A percentile compares a stretch with the other conserved stretches of the same genome.
Conservation (phyloP, 2,888 invertebrate genomes). For the Rugalucina vietnamica region DNA sequence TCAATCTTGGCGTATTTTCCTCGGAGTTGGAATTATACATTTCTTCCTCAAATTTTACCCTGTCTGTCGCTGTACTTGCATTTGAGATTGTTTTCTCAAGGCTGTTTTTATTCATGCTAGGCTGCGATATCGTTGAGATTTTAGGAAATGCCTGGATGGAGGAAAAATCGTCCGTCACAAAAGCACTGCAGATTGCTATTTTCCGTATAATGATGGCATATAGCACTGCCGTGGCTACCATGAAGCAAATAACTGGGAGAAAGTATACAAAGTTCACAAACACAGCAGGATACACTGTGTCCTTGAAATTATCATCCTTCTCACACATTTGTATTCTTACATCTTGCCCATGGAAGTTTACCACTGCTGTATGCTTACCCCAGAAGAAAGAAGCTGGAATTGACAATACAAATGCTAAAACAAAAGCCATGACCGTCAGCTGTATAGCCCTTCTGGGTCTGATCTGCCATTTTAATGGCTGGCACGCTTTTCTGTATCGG, state of each 20-base stretch:
- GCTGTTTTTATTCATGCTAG: neutral
- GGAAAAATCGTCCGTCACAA: neutral
- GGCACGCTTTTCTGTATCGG: constrained; percentile 34
- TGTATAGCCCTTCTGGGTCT: constrained; percentile 20
- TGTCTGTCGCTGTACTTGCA: neutral
- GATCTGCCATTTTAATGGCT: constrained; percentile 39
- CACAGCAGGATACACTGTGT: constrained; percentile 28
- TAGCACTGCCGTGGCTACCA: constrained; percentile 30
- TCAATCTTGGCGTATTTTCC: neutral
- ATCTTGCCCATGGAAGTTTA: constrained; percentile 3
- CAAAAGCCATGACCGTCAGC: constrained; percentile 9
- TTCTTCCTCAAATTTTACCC: neutral
- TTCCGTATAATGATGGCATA: constrained; percentile 28
- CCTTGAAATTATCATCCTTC: constrained; percentile 25
- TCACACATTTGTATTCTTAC: constrained; percentile 30
- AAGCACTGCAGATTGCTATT: constrained; percentile 19
- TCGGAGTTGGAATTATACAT: neutral
- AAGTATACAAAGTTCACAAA: constrained; percentile 21
- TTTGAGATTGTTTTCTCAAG: neutral
- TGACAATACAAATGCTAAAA: constrained; percentile 16
- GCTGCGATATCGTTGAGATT: neutral
- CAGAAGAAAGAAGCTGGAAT: constrained; percentile 24
- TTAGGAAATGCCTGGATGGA: neutral
- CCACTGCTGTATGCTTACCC: constrained; percentile 35
- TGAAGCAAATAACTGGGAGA: constrained; percentile 19